phyloP scores from a whole-genome alignment of 2,113 vertebrate species.

The Reinhardtius hippoglossoides region DNA sequence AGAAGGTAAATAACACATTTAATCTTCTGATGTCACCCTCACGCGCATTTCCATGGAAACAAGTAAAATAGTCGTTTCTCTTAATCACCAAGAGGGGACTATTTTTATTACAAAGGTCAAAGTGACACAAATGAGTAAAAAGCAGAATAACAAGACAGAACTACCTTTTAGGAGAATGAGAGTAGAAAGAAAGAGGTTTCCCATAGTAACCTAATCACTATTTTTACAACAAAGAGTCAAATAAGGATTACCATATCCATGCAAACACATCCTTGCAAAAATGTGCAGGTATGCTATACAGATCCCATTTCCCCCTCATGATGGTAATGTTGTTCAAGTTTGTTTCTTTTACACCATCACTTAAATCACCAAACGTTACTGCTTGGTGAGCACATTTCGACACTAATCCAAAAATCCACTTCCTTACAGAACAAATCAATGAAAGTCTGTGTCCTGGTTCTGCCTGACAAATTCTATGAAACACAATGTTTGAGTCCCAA shows the following conservation, averaged over 20 bases:
- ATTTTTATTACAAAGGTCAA: background rate
- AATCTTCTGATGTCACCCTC: constrained; percentile 17
- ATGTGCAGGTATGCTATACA: background rate
- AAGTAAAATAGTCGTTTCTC: constrained; percentile 13
- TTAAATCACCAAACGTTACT: no score
- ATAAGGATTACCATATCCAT: background rate
- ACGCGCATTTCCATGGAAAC: constrained; percentile 48
- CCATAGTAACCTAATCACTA: background rate
- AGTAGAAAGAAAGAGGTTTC: background rate
- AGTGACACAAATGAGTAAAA: background rate
- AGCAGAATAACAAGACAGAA: background rate
- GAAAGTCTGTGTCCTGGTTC: no score
- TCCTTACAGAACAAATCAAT: no score
- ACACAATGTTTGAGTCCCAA: no score
- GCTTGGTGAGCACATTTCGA: no score
- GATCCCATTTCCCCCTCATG: no score
- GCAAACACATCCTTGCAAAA: background rate
- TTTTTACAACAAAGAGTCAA: background rate
- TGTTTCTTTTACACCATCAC: no score
- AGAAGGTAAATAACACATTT: background rate
- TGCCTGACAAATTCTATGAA: no score
- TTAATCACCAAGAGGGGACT: constrained; percentile 10
- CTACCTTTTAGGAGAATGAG: no score
- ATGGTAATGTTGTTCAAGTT: no score
- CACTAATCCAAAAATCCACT: no score